phyloP scores from a whole-genome alignment of 2,797 vertebrate genomes.

The Lophotriccus pileatus region DNA sequence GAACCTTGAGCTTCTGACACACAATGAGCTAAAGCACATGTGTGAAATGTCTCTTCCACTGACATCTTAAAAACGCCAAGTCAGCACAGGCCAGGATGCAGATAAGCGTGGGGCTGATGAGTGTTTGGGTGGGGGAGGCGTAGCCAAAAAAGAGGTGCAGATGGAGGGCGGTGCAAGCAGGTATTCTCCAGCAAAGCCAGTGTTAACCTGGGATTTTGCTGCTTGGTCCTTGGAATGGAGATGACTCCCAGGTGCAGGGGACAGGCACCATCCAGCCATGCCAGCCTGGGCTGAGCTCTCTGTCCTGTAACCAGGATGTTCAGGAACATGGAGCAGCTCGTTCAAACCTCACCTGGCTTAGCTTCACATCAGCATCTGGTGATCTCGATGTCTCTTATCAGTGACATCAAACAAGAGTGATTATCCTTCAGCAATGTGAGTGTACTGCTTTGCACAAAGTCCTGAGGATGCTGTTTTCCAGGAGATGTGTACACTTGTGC shows the following conservation, averaged over 20 bases:
- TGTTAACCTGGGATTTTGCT: not conserved
- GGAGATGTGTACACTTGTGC: not conserved
- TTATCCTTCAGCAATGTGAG: rapidly evolving
- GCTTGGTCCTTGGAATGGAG: rapidly evolving
- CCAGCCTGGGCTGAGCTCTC: not conserved
- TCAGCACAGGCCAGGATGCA: not conserved
- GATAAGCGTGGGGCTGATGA: not conserved
- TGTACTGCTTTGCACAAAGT: not conserved
- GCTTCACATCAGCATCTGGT: rapidly evolving
- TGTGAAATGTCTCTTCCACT: not conserved
- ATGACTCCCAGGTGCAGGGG: not conserved
- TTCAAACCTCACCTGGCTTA: not conserved
- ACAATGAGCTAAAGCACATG: not conserved
- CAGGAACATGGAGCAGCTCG: rapidly evolving
- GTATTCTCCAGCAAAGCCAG: not conserved
- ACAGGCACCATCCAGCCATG: rapidly evolving
- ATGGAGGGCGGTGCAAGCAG: rapidly evolving
- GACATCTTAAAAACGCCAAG: not conserved
- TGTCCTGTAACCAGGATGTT: not conserved
- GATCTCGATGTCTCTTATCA: rapidly evolving
- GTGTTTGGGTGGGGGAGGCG: rapidly evolving
- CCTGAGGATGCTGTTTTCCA: not conserved
- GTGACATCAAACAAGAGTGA: rapidly evolving
- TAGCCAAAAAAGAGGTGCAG: not conserved
- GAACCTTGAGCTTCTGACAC: not conserved